These are phyloP conservation scores for Colostygia pectinataria DNA, from an alignment of 2,888 invertebrate genomes.

Conservation along the genomic window DNA sequence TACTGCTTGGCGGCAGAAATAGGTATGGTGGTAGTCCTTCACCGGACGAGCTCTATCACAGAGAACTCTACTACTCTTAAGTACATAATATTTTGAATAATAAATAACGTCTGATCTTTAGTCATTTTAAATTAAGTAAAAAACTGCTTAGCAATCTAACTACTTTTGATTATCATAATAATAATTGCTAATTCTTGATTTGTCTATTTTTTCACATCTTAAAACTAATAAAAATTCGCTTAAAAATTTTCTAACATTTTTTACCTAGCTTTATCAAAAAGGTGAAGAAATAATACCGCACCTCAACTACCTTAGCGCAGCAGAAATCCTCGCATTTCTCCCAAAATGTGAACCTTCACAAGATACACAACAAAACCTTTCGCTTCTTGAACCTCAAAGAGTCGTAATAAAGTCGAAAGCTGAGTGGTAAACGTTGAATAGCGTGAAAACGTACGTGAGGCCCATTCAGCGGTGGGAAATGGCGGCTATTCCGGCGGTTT, in stretches of 20 bases:
- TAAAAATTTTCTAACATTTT: not conserved
- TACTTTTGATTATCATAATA: too few species aligned
- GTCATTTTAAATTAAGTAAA: too few species aligned
- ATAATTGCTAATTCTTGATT: too few species aligned
- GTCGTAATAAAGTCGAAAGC: conserved; percentile 19
- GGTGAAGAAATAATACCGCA: conserved; percentile 33
- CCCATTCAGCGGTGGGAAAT: conserved; percentile 43
- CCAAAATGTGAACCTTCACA: conserved; percentile 30
- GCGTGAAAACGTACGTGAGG: conserved; percentile 39
- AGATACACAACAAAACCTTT: conserved; percentile 22
- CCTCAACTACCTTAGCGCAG: conserved; percentile 27
- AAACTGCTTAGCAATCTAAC: too few species aligned
- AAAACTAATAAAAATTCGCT: conserved; percentile 2
- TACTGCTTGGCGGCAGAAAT: too few species aligned
- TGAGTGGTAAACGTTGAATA: conserved; percentile 22
- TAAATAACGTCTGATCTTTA: too few species aligned
- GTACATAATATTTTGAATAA: too few species aligned
- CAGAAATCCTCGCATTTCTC: conserved; percentile 32
- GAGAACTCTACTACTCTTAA: too few species aligned
- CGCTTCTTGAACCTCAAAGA: conserved; percentile 10
- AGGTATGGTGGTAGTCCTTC: too few species aligned
- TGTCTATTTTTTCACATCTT: too few species aligned
- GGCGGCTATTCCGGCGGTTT: conserved; percentile 45
- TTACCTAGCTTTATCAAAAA: conserved; percentile 18
- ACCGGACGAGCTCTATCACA: too few species aligned